Conservation (phyloP, 1,140 invertebrate genomes). For the Pinna nobilis region DNA sequence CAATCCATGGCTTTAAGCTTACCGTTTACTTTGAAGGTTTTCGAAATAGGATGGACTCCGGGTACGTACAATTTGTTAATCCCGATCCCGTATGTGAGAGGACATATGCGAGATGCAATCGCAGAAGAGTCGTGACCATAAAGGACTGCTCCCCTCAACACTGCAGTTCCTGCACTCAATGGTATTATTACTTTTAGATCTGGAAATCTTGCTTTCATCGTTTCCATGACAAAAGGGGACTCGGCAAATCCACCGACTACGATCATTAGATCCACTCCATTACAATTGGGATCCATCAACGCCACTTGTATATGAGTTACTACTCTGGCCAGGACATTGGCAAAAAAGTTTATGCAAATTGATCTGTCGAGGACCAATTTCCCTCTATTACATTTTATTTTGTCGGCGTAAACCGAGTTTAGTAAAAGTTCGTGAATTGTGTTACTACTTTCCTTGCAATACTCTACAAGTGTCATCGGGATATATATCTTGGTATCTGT, state of each 20-base stretch:
- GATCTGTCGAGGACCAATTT: neutral
- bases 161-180: slow-evolving; percentile 25
- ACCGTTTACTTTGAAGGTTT: neutral
- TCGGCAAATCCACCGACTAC: slow-evolving; percentile 48
- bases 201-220: slow-evolving; percentile 32
- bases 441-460: slow-evolving; percentile 4
- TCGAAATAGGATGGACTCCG: slow-evolving; percentile 26
- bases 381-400: neutral
- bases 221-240: slow-evolving; percentile 41
- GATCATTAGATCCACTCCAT: slow-evolving; percentile 16
- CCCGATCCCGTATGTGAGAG: slow-evolving; percentile 31
- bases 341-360: neutral
- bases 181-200: slow-evolving; percentile 27
- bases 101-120: slow-evolving; percentile 26
- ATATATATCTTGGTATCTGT: neutral
- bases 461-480: slow-evolving; percentile 24
- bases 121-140: slow-evolving; percentile 28
- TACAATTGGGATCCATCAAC: neutral
- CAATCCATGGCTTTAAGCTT: neutral
- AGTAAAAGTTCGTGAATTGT: slow-evolving; percentile 22
- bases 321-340: neutral
- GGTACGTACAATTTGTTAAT: slow-evolving; percentile 15
- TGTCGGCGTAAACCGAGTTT: neutral
- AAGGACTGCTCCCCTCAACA: slow-evolving; percentile 39
- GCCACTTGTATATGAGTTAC: neutral